Evolutionary conservation across 2,113 vertebrate species (phyloP).

Genomic region (Aspiorhynchus laticeps): DNA sequence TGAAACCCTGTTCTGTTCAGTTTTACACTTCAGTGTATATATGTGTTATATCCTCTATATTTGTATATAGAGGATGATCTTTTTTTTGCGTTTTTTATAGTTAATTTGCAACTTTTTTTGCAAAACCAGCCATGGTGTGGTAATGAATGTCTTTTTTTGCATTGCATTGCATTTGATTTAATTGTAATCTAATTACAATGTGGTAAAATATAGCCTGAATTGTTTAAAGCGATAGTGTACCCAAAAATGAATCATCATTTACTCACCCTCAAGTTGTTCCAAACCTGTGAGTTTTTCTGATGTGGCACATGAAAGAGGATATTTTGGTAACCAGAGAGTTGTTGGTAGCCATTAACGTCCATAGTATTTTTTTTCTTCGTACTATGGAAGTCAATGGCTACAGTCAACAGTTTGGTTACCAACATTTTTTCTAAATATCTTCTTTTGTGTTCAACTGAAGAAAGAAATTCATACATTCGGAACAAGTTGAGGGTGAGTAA

Average conservation of each 20-base stretch:
- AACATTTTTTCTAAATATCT: background rate
- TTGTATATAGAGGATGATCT: background rate
- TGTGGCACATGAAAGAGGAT: background rate
- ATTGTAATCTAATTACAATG: conserved; percentile 16
- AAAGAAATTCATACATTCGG: background rate
- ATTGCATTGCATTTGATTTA: conserved; percentile 9
- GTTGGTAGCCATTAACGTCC: background rate
- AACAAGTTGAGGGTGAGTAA: background rate
- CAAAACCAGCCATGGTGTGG: background rate
- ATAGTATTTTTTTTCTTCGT: too few species aligned
- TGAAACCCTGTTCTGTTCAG: background rate
- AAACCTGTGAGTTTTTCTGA: background rate
- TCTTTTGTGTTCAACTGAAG: background rate
- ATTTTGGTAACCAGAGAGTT: background rate
- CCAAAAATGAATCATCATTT: background rate
- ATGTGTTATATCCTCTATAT: background rate
- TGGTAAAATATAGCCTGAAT: background rate
- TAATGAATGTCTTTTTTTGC: background rate
- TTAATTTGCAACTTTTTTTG: background rate
- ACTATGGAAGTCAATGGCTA: background rate
- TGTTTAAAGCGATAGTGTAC: background rate
- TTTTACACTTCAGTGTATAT: background rate
- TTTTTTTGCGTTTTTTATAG: background rate
- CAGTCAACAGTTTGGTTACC: background rate
- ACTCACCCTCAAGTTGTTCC: background rate